phyloP scores from a whole-genome alignment of 2,797 vertebrate species.

The Pangasius djambal region DNA sequence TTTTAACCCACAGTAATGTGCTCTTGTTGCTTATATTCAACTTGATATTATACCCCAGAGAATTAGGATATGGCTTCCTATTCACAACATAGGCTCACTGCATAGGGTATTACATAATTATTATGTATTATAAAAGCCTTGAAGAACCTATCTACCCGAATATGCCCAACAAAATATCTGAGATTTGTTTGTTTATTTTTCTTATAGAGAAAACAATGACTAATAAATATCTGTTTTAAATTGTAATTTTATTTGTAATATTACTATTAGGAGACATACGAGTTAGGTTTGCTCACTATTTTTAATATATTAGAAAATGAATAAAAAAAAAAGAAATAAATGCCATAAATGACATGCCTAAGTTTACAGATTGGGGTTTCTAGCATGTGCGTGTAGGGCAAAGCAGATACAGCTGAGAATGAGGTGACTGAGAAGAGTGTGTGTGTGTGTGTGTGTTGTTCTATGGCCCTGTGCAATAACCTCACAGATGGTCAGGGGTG shows the following conservation, averaged over 20 bases:
- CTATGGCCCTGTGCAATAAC: slow-evolving; percentile 67
- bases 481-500: slow-evolving; percentile 78
- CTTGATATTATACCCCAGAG: background rate
- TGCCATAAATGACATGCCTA: background rate
- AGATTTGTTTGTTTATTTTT: background rate
- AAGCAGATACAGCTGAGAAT: background rate
- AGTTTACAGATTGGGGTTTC: slow-evolving; percentile 21
- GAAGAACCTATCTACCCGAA: background rate
- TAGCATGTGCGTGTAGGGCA: background rate
- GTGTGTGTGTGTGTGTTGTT: slow-evolving; percentile 33
- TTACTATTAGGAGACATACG: background rate
- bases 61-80: background rate
- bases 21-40: background rate
- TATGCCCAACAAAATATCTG: background rate
- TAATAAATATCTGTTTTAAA: background rate
- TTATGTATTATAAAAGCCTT: background rate
- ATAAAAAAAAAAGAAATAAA: background rate
- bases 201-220: background rate
- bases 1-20: background rate
- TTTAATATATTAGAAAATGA: background rate
- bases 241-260: background rate
- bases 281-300: background rate
- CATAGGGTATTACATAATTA: background rate
- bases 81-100: background rate
- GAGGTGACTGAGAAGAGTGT: background rate